Conservation (phyloP, 2,797 vertebrate species). For the Melanogrammus aeglefinus region DNA sequence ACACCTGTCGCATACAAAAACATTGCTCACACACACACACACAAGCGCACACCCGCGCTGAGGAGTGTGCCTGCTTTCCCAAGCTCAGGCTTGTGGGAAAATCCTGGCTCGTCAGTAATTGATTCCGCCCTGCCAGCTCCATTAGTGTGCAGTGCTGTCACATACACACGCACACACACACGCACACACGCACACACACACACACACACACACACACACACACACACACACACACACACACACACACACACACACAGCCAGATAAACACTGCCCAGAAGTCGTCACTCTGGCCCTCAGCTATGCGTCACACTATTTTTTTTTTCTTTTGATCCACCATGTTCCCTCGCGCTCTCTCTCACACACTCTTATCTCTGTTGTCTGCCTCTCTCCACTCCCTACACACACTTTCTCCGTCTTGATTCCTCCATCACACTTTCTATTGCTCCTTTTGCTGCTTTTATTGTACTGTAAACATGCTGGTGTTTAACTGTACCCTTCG, state of each 20-base stretch:
- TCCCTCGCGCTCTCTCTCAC: background rate
- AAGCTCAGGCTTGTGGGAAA: constrained; percentile 93
- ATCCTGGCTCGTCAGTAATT: constrained; percentile 94
- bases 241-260: constrained; percentile 8
- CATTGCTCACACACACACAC: constrained; percentile 9
- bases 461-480: background rate
- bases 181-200: constrained; percentile 27
- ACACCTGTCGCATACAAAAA: constrained; percentile 30
- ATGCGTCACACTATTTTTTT: background rate
- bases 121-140: constrained; percentile 97
- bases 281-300: background rate
- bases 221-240: constrained; percentile 35
- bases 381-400: background rate
- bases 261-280: background rate
- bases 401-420: background rate
- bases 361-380: background rate
- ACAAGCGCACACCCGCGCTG: constrained; percentile 5
- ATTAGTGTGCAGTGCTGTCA: constrained; percentile 84
- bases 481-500: background rate
- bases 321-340: background rate
- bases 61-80: constrained; percentile 82
- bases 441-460: background rate
- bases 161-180: constrained; percentile 34
- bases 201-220: constrained; percentile 33
- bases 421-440: background rate